phyloP scores from a whole-genome alignment of 2,888 invertebrate genomes.

The Stenoptilia bipunctidactyla region DNA sequence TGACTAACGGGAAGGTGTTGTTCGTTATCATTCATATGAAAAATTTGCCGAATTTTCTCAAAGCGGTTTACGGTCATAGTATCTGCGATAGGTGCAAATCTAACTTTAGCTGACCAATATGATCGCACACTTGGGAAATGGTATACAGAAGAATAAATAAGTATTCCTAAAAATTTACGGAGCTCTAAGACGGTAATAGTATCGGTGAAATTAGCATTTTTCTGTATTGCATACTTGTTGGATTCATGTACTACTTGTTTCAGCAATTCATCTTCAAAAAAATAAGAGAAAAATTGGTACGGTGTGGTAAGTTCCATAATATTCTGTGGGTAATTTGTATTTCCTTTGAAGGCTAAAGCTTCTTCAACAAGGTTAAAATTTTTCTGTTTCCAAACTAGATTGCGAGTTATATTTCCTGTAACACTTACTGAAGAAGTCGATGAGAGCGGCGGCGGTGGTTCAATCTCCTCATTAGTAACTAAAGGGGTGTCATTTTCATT shows the following conservation, averaged over 20 bases:
- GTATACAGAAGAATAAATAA: slow-evolving; percentile 14
- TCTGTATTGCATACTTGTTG: slow-evolving; percentile 20
- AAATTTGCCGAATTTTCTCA: too few relatives aligned
- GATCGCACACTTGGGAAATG: slow-evolving; percentile 20
- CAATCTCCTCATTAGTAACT: too few relatives aligned
- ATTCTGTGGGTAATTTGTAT: slow-evolving; percentile 22
- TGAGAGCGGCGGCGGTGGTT: too few relatives aligned
- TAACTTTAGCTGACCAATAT: slow-evolving; percentile 17
- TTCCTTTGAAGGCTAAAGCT: slow-evolving; percentile 21
- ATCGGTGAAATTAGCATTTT: slow-evolving; percentile 24
- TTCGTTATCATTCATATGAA: too few relatives aligned
- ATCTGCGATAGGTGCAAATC: slow-evolving; percentile 14
- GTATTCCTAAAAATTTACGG: slow-evolving; percentile 23
- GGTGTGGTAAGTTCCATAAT: slow-evolving; percentile 23
- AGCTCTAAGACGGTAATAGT: slow-evolving; percentile 21
- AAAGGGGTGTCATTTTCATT: too few relatives aligned
- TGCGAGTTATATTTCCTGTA: too few relatives aligned
- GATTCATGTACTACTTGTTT: slow-evolving; percentile 19
- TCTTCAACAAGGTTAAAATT: slow-evolving; percentile 23
- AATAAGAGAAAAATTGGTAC: slow-evolving; percentile 25
- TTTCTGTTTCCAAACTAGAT: too few relatives aligned
- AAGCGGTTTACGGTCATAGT: too few relatives aligned
- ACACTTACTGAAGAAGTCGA: too few relatives aligned
- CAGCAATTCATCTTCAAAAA: slow-evolving; percentile 23
- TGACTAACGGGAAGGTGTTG: slow-evolving; percentile 19